Base-by-base conservation (phyloP, 2,888 invertebrate genomes). In the Sacculina carcini region DNA sequence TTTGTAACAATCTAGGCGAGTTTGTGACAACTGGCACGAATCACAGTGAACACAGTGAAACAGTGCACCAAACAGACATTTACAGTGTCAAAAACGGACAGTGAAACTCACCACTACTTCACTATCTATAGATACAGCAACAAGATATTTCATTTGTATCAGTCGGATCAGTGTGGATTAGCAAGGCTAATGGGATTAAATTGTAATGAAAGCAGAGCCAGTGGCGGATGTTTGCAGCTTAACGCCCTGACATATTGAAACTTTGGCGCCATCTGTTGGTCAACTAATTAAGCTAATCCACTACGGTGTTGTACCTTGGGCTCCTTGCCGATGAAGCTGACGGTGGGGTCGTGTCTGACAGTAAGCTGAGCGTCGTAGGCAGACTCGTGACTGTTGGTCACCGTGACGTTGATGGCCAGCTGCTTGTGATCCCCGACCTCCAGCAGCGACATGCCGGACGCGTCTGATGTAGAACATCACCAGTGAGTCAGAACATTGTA, bases 351-450 rank as follows among this genome's bases (percentile, higher is more conserved):
- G 64, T 86, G 83, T n/a, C 72, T 68, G 5, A 89, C 74, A 60
- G 78, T 82, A 23, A 89, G 62, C 60, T 79, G 78, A 0, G 85
- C 77, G 64, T 87, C 86, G 61, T 89, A 90, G 0, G 89, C 89
- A 0, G 87, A 81, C 63, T 94, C 92, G 1, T 78, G 79, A 23
- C 71, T 64, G 65, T 94, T 94, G 51, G 72, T 72, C 1, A 85
- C 75, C 10, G 72, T 73, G 12, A 85, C 73, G 31, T 78, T 74
- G 1, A 94, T 69, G 51, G 76, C 72, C 28, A 90, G 72, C 62
- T 82, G 82, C 52, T 80, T 75, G 51, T 76, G 74, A 60, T 79
- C 74, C 1, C 85, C 86, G 58, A 85, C 65, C 32, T 71, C 66
- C 51, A 67, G 53, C 23, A 66, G 62, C 55, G 63, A 63, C 34